These are phyloP conservation scores for Phacellophora camtschatica DNA, from an alignment of 30 jellyfish, hydroid and myxozoan species.

Conservation along the genomic window DNA sequence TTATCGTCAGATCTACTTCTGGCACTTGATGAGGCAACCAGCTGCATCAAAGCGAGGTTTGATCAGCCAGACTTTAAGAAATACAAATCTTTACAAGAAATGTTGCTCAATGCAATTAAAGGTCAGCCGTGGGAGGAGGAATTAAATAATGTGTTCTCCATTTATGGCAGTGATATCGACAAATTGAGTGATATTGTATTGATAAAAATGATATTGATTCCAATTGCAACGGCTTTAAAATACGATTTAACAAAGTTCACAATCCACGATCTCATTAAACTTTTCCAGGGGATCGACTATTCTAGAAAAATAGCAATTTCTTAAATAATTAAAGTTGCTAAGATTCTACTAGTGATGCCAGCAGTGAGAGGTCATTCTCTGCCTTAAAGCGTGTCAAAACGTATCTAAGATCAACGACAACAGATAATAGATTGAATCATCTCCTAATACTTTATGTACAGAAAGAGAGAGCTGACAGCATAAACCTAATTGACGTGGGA, in stretches of 20 bases:
- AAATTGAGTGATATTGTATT: neutral
- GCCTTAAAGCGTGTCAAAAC: constrained; percentile 55
- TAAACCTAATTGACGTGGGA: constrained; percentile 16
- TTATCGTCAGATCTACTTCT: neutral
- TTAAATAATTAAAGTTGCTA: too few relatives aligned
- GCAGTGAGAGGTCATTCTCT: too few relatives aligned
- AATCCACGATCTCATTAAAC: too few relatives aligned
- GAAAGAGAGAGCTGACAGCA: neutral
- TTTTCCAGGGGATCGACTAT: constrained; percentile 43
- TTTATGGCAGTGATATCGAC: neutral
- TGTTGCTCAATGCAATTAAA: constrained; percentile 10
- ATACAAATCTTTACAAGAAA: neutral
- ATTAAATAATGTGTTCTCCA: neutral
- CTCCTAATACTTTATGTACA: constrained; percentile 25
- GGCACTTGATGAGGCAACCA: neutral
- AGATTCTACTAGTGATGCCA: too few relatives aligned
- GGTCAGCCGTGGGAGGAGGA: constrained; percentile 9
- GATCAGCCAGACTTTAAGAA: neutral
- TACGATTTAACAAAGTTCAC: neutral
- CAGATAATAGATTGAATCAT: constrained; percentile 11
- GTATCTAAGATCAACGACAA: constrained; percentile 19
- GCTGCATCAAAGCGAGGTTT: constrained; percentile 12
- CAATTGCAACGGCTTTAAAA: neutral
- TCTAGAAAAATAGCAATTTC: constrained; percentile 29
- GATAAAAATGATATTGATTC: too few relatives aligned